Evolutionary conservation across 2,888 invertebrate species (phyloP).

Genomic region (Dugesia japonica): DNA sequence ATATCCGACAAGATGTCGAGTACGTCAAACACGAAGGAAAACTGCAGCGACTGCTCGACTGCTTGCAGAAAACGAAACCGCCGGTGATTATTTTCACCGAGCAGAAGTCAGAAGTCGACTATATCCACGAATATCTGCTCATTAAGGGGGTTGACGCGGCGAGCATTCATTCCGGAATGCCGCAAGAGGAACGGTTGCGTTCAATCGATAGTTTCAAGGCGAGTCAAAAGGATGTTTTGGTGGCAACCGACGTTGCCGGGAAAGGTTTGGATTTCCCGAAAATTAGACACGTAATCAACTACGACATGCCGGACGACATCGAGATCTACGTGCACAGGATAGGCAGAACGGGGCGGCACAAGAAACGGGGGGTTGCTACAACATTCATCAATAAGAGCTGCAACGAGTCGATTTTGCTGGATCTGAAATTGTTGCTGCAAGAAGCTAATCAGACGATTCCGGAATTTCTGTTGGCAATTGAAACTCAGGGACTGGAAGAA

Average conservation of each 20-base stretch:
- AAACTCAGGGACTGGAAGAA: background rate
- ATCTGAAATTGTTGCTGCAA: slow-evolving; percentile 77
- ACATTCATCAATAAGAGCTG: slow-evolving; percentile 69
- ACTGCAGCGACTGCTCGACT: slow-evolving; percentile 76
- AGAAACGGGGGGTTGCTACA: slow-evolving; percentile 76
- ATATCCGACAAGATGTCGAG: slow-evolving; percentile 77
- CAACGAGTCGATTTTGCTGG: slow-evolving; percentile 81
- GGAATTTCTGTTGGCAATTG: slow-evolving; percentile 57
- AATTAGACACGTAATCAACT: slow-evolving; percentile 94
- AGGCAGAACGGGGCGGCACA: slow-evolving; percentile 57
- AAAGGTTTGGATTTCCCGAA: slow-evolving; percentile 94
- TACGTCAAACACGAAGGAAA: slow-evolving; percentile 92
- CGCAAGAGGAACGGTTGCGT: slow-evolving; percentile 83
- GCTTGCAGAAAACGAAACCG: slow-evolving; percentile 82
- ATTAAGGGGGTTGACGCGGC: slow-evolving; percentile 93
- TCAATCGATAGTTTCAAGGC: slow-evolving; percentile 81
- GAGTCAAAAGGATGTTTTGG: slow-evolving; percentile 82
- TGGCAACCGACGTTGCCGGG: slow-evolving; percentile 95
- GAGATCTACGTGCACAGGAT: slow-evolving; percentile 77
- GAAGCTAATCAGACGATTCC: slow-evolving; percentile 89
- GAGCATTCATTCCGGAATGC: slow-evolving; percentile 94
- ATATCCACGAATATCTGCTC: slow-evolving; percentile 88
- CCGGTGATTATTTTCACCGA: slow-evolving; percentile 83
- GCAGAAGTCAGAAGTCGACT: slow-evolving; percentile 95
- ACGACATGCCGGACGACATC: slow-evolving; percentile 98